phyloP scores from a whole-genome alignment of 2,888 invertebrate genomes.

The Zaprionus lineosus region DNA sequence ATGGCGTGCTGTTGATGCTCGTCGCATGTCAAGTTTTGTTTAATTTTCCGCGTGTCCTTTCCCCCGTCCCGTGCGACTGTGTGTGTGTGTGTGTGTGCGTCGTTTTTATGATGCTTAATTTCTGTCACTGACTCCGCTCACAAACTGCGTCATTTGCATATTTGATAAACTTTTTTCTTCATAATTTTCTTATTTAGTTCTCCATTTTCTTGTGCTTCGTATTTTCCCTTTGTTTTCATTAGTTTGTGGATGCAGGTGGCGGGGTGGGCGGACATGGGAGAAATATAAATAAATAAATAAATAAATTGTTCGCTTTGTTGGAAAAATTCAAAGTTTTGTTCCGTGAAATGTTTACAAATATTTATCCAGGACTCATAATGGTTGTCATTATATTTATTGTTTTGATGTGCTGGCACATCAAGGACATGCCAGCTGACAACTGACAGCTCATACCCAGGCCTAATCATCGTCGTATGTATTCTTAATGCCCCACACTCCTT shows the following conservation, averaged over 20 bases:
- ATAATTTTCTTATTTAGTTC: neutral
- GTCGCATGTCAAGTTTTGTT: slow-evolving; percentile 51
- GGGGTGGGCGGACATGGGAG: neutral
- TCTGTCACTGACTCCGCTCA: slow-evolving; percentile 47
- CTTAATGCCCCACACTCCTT: no score
- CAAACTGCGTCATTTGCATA: slow-evolving; percentile 58
- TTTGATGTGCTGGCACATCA: slow-evolving; percentile 35
- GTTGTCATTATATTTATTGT: slow-evolving; percentile 57
- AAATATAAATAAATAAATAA: slow-evolving; percentile 59
- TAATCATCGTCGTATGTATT: no score
- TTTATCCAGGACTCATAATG: slow-evolving; percentile 38
- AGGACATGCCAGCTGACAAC: slow-evolving; percentile 28
- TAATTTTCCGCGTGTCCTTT: slow-evolving; percentile 11
- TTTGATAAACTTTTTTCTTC: slow-evolving; percentile 48
- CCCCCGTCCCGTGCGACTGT: neutral
- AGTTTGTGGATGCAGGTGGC: neutral
- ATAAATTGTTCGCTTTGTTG: slow-evolving; percentile 57
- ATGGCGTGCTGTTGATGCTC: slow-evolving; percentile 34
- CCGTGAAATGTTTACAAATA: slow-evolving; percentile 48
- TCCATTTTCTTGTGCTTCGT: slow-evolving; percentile 1
- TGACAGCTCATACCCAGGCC: slow-evolving; percentile 5
- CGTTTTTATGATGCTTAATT: slow-evolving; percentile 68
- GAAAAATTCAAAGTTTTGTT: slow-evolving; percentile 54
- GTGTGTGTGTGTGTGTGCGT: slow-evolving; percentile 25
- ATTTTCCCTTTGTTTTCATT: neutral